These are phyloP conservation scores for Agrochola lota DNA, from an alignment of 2,888 invertebrate species.

Conservation along the genomic window DNA sequence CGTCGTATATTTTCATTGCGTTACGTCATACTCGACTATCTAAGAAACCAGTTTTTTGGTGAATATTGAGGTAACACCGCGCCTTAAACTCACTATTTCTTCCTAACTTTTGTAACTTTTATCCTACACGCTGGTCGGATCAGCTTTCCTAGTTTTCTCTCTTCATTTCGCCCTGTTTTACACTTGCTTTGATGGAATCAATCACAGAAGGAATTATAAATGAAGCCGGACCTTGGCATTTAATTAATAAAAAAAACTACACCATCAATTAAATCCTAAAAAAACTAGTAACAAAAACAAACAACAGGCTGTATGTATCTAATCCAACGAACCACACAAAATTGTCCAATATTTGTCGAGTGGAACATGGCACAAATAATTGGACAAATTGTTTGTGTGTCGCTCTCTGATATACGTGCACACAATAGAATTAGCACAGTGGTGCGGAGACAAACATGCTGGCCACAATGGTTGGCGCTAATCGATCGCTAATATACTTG, in stretches of 20 bases:
- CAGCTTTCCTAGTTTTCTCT: background rate
- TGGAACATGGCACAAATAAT: slow-evolving; percentile 77
- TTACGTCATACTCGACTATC: no score
- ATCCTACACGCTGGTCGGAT: background rate
- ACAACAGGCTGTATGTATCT: slow-evolving; percentile 47
- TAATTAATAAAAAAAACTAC: background rate
- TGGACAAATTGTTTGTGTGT: slow-evolving; percentile 79
- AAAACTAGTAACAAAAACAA: slow-evolving; percentile 31
- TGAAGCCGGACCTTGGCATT: no score
- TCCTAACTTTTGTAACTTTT: no score
- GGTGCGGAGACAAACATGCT: slow-evolving; percentile 58
- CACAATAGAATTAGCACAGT: slow-evolving; percentile 63
- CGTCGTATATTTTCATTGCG: no score
- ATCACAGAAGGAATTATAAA: background rate
- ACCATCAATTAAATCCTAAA: slow-evolving; percentile 19
- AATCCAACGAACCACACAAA: slow-evolving; percentile 66
- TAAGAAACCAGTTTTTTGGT: no score
- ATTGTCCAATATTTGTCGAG: slow-evolving; percentile 73
- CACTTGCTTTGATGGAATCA: no score
- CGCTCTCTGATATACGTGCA: slow-evolving; percentile 68
- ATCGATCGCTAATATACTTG: slow-evolving; percentile 62
- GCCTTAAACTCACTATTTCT: no score
- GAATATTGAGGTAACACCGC: no score
- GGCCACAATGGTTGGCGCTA: slow-evolving; percentile 57
- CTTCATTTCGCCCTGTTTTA: background rate